Percentiles rank a stretch among this genome's conserved stretches.
These are phyloP conservation scores for Brachyptera putata DNA, from an alignment of 2,888 invertebrate species.

Conservation along the genomic window DNA sequence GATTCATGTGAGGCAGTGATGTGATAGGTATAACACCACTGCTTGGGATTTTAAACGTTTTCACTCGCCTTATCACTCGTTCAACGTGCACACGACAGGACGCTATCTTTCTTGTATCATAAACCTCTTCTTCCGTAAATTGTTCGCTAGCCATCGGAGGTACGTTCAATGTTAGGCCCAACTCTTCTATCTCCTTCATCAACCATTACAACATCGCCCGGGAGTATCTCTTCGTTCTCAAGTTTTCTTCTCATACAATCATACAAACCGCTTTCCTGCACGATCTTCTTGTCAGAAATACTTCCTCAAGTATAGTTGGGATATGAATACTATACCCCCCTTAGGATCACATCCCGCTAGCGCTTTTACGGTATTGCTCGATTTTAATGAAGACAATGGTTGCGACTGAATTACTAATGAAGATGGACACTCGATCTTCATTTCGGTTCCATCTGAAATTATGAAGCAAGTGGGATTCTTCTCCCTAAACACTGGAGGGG, in stretches of 20 bases:
- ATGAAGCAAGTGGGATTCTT: constrained; percentile 4
- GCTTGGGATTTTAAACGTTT: constrained; percentile 4
- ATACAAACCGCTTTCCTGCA: constrained; percentile 12
- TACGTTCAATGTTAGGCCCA: constrained; percentile 7
- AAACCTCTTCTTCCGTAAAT: constrained; percentile 7
- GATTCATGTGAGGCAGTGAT: background rate
- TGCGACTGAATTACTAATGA: constrained; percentile 20
- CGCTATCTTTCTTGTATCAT: constrained; percentile 7
- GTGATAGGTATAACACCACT: constrained; percentile 1
- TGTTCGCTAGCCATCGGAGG: constrained; percentile 17
- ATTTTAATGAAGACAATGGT: constrained; percentile 17
- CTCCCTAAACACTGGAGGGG: constrained; percentile 14
- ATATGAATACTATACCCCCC: constrained; percentile 1
- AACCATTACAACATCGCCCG: constrained; percentile 10
- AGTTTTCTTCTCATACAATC: constrained; percentile 12
- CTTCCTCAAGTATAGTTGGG: constrained; percentile 12
- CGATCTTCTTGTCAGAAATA: constrained; percentile 16
- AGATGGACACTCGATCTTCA: constrained; percentile 15
- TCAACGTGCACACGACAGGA: constrained; percentile 12
- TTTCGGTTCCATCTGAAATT: constrained; percentile 19
- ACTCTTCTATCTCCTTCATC: constrained; percentile 10
- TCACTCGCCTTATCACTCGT: background rate
- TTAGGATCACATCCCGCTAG: constrained; percentile 20
- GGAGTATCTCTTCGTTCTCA: background rate
- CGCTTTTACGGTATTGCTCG: constrained; percentile 14